Percentiles rank a stretch among this genome's conserved stretches.
Conservation (phyloP, 1,140 invertebrate species). For the Penaeus japonicus region DNA sequence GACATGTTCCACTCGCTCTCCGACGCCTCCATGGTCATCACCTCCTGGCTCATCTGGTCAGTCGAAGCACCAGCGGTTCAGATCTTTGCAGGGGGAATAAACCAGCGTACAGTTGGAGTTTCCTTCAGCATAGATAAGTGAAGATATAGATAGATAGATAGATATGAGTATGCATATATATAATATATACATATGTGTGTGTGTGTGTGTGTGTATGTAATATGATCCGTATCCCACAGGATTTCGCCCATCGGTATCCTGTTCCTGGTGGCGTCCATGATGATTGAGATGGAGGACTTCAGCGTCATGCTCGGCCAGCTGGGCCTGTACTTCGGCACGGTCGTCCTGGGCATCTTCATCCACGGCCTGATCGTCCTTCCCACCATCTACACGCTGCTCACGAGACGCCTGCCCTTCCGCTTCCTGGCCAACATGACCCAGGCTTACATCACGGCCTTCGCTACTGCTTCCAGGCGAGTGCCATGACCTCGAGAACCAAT, state of each 20-base stretch:
- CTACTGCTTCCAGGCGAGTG: conserved; percentile 85
- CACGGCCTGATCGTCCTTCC: conserved; percentile 91
- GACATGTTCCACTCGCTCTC: conserved; percentile 78
- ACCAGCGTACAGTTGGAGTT: too few relatives aligned
- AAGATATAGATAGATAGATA: too few relatives aligned
- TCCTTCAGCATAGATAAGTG: too few relatives aligned
- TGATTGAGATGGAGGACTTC: conserved; percentile 87
- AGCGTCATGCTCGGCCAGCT: conserved; percentile 81
- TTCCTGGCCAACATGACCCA: conserved; percentile 85
- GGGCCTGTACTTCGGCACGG: conserved; percentile 91
- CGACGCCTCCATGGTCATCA: conserved; percentile 87
- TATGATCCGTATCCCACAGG: conserved; percentile 70
- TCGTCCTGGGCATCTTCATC: conserved; percentile 84
- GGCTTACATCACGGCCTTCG: conserved; percentile 88
- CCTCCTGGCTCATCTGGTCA: conserved; percentile 71
- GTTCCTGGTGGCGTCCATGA: conserved; percentile 88
- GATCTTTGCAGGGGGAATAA: too few relatives aligned
- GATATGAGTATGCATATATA: too few relatives aligned
- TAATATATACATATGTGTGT: too few relatives aligned
- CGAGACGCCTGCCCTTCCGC: conserved; percentile 80
- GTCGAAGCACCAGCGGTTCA: background rate
- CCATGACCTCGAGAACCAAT: background rate
- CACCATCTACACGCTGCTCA: conserved; percentile 80
- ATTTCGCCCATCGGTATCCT: conserved; percentile 90
- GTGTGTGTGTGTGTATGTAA: too few relatives aligned